Conservation (phyloP, 2,888 invertebrate genomes). For the Notodonta dromedarius region DNA sequence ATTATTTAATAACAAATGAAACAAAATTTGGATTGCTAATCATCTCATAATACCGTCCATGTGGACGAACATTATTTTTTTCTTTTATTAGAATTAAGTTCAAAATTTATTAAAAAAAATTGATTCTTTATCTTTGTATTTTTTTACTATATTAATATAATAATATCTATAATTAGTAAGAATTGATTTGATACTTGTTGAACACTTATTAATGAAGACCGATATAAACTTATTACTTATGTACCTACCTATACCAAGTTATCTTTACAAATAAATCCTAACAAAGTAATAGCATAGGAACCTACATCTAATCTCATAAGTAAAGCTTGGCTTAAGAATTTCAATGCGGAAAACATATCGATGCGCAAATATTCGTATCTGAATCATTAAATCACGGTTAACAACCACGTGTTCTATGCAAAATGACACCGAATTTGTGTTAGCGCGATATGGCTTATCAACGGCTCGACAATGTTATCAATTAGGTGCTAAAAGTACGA, state of each 20-base stretch:
- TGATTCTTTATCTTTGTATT: too few relatives aligned
- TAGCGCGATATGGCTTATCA: constrained; percentile 57
- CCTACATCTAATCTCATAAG: neutral
- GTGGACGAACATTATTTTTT: too few relatives aligned
- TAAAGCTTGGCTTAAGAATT: neutral
- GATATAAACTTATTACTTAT: too few relatives aligned
- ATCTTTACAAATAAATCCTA: too few relatives aligned
- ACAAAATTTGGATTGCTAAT: neutral
- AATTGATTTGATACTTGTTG: too few relatives aligned
- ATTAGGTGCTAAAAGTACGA: constrained; percentile 43
- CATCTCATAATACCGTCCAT: neutral
- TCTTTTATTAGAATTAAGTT: too few relatives aligned
- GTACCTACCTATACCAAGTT: too few relatives aligned
- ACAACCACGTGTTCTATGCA: constrained; percentile 42
- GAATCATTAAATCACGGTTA: constrained; percentile 18
- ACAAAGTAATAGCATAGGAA: too few relatives aligned
- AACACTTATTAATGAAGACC: too few relatives aligned
- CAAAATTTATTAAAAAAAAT: too few relatives aligned
- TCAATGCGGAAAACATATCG: neutral
- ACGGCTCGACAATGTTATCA: constrained; percentile 54
- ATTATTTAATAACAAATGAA: neutral
- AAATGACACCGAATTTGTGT: constrained; percentile 49
- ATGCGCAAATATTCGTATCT: neutral
- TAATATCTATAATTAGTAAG: too few relatives aligned
- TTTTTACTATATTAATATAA: too few relatives aligned